Conservation (phyloP, 1,140 invertebrate species). For the Drosophila malerkotliana region DNA sequence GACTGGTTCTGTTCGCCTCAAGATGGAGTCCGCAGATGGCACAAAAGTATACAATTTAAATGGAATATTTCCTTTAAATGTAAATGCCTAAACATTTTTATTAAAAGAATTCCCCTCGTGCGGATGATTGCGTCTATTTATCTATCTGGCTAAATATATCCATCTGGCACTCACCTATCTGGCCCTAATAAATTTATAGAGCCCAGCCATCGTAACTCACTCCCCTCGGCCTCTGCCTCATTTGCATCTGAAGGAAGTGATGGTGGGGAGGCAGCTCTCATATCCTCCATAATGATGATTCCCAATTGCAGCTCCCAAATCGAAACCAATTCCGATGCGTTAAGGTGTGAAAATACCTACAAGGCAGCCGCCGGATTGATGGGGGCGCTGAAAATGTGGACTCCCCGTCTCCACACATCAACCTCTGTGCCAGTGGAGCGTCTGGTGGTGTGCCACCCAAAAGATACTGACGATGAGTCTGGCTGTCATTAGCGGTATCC, state of each 20-base stretch:
- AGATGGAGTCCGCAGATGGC: slow-evolving; percentile 42
- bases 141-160: slow-evolving; percentile 57
- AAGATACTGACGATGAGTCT: slow-evolving; percentile 21
- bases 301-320: slow-evolving; percentile 36
- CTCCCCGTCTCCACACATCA: slow-evolving; percentile 4
- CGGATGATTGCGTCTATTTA: slow-evolving; percentile 24
- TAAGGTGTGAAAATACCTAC: slow-evolving; percentile 81
- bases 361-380: slow-evolving; percentile 57
- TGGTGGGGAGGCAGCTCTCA: slow-evolving; percentile 13
- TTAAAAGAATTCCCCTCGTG: slow-evolving; percentile 1
- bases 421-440: neutral
- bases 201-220: slow-evolving; percentile 35
- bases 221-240: slow-evolving; percentile 18
- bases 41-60: neutral
- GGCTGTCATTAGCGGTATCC: slow-evolving; percentile 81
- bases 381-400: slow-evolving; percentile 47
- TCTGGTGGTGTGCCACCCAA: slow-evolving; percentile 50
- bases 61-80: slow-evolving; percentile 2
- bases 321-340: slow-evolving; percentile 51
- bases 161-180: slow-evolving; percentile 22
- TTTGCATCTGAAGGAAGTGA: slow-evolving; percentile 55
- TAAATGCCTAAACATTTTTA: slow-evolving; percentile 3
- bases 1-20: slow-evolving; percentile 23
- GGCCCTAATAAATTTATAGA: slow-evolving; percentile 60
- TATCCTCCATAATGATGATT: slow-evolving; percentile 33